Base-by-base conservation (phyloP, 2,113 vertebrate species). In the Gymnobelideus leadbeateri region DNA sequence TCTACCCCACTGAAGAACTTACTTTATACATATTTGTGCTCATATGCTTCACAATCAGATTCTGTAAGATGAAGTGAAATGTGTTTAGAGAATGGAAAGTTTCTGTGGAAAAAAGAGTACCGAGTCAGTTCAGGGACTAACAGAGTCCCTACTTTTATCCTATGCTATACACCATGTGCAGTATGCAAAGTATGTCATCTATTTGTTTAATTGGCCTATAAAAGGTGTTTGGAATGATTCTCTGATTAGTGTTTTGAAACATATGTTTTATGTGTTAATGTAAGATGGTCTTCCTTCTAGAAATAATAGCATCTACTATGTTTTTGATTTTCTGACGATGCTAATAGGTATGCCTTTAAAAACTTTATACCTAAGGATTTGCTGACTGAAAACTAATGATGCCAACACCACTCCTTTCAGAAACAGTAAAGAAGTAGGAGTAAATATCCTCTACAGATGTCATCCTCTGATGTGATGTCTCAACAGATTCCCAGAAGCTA, bases 401-500 rank as follows among this genome's bases (percentile, higher is more conserved):
- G 49, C 0, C 50, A 28, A 24, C 50, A 53, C 3, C 8, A 51
- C 0, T 47, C 37, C 46, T 93, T 90, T 93, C 50, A 49, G 37
- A 61, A 94, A 96, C 1, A 94, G 37, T 51, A 61, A 84, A 53
- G 89, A 92, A 94, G 46, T 89, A 51, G 24, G 49, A 94, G 51
- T 96, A 92, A 54, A 0, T 3, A 50, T 96, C 68, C 68, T 43
- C 16, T 9, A 84, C 16, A 84, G 14, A 84, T 43, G 68, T 84
- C 37, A 77, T 77, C n/a, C 68, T 43, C 68, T 77, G n/a, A 21
- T 77, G 57, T 49, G 47, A 49, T 49, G 47, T 49, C 47, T 49
- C 47, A n/a, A n/a, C n/a, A 16, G n/a, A 43, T 84, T n/a, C 19
- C 7, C 68, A 84, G 68, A 43, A 7, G 68, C n/a, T 84, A 84